phyloP scores from a whole-genome alignment of 2,113 vertebrate species.

The Mionectes macconnelli region DNA sequence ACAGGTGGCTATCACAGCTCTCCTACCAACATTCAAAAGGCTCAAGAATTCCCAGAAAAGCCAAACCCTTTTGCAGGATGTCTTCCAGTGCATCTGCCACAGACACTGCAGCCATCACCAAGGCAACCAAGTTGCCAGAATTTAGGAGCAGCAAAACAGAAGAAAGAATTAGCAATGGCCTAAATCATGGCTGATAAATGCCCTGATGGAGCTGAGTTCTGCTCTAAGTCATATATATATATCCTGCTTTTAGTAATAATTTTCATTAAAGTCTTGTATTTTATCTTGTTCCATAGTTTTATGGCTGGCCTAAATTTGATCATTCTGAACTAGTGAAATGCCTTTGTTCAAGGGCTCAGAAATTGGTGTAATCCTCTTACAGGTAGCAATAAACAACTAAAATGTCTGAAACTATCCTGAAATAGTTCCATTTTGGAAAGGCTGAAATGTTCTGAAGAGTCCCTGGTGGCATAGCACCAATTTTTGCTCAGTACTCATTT shows the following conservation, averaged over 20 bases:
- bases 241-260: not conserved
- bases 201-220: not conserved
- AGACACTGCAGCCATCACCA: slow-evolving; percentile 15
- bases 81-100: not conserved
- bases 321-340: not conserved
- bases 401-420: not conserved
- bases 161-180: not conserved
- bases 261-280: not conserved
- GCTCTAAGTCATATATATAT: not conserved
- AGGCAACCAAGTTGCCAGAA: slow-evolving; percentile 44
- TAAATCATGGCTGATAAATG: not conserved
- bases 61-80: not conserved
- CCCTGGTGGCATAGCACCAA: not conserved
- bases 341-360: not conserved
- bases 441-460: not conserved
- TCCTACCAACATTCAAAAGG: not conserved
- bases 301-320: not conserved
- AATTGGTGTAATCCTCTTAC: not conserved
- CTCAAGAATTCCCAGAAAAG: not conserved
- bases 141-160: not conserved
- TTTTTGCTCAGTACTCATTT: not conserved
- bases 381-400: not conserved
- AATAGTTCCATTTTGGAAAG: not conserved
- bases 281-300: not conserved
- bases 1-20: not conserved